Evolutionary conservation across 2,797 vertebrate genomes (phyloP).

Genomic region (Catostomus latipinnis): DNA sequence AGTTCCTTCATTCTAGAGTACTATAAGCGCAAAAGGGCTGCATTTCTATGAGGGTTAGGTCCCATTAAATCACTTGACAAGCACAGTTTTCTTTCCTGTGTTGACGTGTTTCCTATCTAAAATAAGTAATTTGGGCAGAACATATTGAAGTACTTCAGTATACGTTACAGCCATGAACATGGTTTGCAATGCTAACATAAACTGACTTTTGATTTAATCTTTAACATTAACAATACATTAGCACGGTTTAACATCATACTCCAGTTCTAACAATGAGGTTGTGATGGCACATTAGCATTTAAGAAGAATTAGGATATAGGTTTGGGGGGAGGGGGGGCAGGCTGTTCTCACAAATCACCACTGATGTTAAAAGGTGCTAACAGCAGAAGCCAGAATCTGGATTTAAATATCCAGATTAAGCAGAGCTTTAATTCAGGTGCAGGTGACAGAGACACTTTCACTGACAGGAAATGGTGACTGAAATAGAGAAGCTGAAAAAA

Average conservation of each 20-base stretch:
- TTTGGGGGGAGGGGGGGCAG: not conserved
- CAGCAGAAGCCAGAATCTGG: not conserved
- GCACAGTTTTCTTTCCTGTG: too few species aligned
- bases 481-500: slow-evolving; percentile 22
- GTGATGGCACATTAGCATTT: slow-evolving; percentile 3
- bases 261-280: not conserved
- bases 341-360: not conserved
- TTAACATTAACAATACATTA: slow-evolving; percentile 17
- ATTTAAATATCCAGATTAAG: slow-evolving; percentile 35
- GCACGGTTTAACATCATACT: not conserved
- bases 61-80: not conserved
- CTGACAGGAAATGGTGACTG: slow-evolving; percentile 53
- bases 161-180: too few species aligned
- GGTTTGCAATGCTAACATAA: too few species aligned
- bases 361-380: not conserved
- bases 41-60: not conserved
- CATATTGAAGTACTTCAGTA: too few species aligned
- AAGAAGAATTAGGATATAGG: not conserved
- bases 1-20: not conserved
- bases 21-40: not conserved
- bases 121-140: too few species aligned
- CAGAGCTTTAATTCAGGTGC: slow-evolving; percentile 10
- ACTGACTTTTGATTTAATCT: too few species aligned
- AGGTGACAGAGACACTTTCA: slow-evolving; percentile 50
- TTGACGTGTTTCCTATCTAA: too few species aligned